Evolutionary conservation across 2,113 vertebrate genomes (phyloP), one percentile per base, ranked within the genome.

Genomic region (Rattus rattus): DNA sequence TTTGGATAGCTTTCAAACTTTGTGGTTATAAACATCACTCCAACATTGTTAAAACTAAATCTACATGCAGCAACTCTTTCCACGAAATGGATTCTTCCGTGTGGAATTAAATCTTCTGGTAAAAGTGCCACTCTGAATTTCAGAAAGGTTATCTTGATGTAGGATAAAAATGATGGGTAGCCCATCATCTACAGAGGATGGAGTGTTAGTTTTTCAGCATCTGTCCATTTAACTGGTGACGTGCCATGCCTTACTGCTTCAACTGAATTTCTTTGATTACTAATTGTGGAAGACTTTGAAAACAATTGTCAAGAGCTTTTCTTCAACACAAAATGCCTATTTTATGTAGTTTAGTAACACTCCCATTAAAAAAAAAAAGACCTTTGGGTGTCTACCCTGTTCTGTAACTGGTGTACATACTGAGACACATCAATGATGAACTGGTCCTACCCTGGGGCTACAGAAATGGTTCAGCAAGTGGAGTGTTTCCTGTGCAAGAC

Each of bases 1-100:
- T 90, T 89, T 94, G 84, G 26, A 12, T 52, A 81, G 7, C 67
- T 93, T 95, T 12, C n/a, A 54, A 95, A 92, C 77, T 73, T 93
- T 70, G 43, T 36, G n/a, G 47, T 17, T 56, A 14, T 76, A 61
- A 92, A 63, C 8, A 90, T 16, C 7, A 61, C 43, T 84, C n/a
- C 6, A 63, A 13, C 54, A 92, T 86, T 63, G 70, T 70, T 47
- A 3, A 24, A 49, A 47, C 39, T 84, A 83, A 96, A 73, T 80
- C 36, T 94, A 70, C 75, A 6, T 22, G 2, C 33, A 43, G 6
- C 9, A 72, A 22, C 81, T 75, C 52, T 65, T 85, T 54, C 20
- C 13, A 85, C 52, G 49, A 91, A 89, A 88, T 61, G 85, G 0
- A 16, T 86, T 94, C 85, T 76, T n/a, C 9, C 86, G 20, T 69